A percentile compares a stretch with the other conserved stretches of the same genome.
These are phyloP conservation scores for Herpetotheres cachinnans DNA, from an alignment of 2,113 vertebrate species.

Conservation along the genomic window DNA sequence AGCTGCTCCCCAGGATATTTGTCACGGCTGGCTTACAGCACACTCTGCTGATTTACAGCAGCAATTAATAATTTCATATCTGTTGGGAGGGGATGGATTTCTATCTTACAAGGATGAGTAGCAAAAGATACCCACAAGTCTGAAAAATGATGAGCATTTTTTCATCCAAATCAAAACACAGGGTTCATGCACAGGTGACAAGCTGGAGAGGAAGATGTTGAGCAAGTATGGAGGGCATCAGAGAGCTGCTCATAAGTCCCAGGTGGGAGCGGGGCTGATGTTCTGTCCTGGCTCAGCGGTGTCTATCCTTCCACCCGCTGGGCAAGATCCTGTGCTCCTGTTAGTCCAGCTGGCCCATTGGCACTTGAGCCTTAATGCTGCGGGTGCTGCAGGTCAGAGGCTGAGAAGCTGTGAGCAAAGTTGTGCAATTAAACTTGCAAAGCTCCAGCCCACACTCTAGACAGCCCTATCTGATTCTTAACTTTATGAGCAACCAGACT, in stretches of 20 bases:
- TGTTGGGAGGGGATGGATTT: slow-evolving; percentile 15
- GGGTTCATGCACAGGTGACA: slow-evolving; percentile 15
- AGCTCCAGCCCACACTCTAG: slow-evolving; percentile 29
- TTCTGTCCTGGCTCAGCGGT: not conserved
- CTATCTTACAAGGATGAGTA: not conserved
- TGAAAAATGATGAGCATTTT: slow-evolving; percentile 29
- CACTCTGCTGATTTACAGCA: slow-evolving; percentile 50
- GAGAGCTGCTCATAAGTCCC: not conserved
- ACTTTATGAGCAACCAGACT: not conserved
- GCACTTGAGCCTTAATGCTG: not conserved
- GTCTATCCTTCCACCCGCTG: not conserved
- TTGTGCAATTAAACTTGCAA: slow-evolving; percentile 47
- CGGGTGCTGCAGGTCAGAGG: not conserved
- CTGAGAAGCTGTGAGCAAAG: not conserved
- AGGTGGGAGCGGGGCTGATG: not conserved
- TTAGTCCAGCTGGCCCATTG: not conserved
- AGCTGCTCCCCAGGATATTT: not conserved
- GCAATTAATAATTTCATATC: slow-evolving; percentile 12
- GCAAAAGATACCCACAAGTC: slow-evolving; percentile 8
- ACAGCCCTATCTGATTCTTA: not conserved
- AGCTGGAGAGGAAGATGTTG: not conserved
- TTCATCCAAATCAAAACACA: not conserved
- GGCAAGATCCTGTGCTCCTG: not conserved
- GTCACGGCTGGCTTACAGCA: slow-evolving; percentile 24
- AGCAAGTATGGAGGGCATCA: not conserved